phyloP scores from a whole-genome alignment of 2,797 vertebrate species.

The Sylvilagus floridanus region DNA sequence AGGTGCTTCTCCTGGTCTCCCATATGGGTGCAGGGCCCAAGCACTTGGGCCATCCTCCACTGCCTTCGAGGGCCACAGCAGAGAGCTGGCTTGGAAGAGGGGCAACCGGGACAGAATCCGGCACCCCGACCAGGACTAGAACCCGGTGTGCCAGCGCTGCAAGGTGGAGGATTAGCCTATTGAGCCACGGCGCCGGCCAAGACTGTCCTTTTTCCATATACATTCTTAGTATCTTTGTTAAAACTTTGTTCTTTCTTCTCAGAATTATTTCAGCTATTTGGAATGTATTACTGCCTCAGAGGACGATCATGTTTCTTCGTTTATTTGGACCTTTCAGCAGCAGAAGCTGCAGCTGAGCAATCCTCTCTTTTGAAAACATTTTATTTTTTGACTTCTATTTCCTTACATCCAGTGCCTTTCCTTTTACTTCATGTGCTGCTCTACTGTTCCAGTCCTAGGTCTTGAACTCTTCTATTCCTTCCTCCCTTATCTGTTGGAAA shows the following conservation, averaged over 20 bases:
- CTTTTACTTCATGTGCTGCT: not conserved
- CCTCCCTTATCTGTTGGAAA: not conserved
- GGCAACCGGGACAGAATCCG: too few species aligned
- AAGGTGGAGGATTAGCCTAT: too few species aligned
- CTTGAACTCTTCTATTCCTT: not conserved
- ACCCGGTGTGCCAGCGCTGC: too few species aligned
- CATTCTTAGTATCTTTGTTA: not conserved
- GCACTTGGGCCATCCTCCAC: too few species aligned
- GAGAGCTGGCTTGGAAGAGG: too few species aligned
- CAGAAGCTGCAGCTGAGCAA: not conserved
- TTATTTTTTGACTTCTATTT: not conserved
- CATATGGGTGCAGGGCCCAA: too few species aligned
- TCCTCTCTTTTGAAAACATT: not conserved
- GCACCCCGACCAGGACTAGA: too few species aligned
- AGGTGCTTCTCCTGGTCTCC: too few species aligned
- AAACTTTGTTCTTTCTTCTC: not conserved
- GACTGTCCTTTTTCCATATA: not conserved
- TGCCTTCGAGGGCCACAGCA: too few species aligned
- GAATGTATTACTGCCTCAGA: not conserved
- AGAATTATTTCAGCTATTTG: not conserved
- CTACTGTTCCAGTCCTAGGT: not conserved
- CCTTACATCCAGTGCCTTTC: not conserved
- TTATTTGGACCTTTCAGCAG: constrained; percentile 3
- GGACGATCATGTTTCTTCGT: not conserved
- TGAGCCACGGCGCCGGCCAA: too few species aligned